Conservation (phyloP, 2,113 vertebrate species). For the Perca flavescens region DNA sequence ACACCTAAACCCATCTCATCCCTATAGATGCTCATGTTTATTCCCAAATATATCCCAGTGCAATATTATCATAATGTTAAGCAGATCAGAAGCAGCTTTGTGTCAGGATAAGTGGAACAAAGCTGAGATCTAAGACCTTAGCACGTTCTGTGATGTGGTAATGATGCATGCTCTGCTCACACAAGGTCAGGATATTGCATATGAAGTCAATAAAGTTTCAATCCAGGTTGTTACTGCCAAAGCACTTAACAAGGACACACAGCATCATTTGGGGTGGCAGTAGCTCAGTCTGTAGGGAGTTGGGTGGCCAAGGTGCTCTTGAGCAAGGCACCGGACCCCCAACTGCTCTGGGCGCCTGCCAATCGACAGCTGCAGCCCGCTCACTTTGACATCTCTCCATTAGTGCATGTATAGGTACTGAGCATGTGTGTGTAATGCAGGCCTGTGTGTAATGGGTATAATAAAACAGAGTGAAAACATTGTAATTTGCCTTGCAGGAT, state of each 20-base stretch:
- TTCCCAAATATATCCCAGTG: slow-evolving; percentile 44
- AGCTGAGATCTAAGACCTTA: slow-evolving; percentile 22
- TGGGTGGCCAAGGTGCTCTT: too few species aligned
- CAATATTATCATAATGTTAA: slow-evolving; percentile 53
- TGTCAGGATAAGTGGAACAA: slow-evolving; percentile 40
- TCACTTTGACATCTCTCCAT: too few species aligned
- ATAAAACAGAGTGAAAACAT: too few species aligned
- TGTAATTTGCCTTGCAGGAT: too few species aligned
- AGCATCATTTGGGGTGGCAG: too few species aligned
- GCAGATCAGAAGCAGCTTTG: slow-evolving; percentile 58
- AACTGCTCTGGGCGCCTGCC: too few species aligned
- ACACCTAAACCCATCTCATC: slow-evolving; percentile 61
- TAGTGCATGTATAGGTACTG: too few species aligned
- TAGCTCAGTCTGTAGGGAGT: too few species aligned
- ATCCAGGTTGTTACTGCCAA: not conserved
- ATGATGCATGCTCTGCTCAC: slow-evolving; percentile 8
- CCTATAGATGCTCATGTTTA: slow-evolving; percentile 58
- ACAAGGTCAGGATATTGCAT: slow-evolving; percentile 16
- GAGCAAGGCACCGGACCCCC: too few species aligned
- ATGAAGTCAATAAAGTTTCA: slow-evolving; percentile 18
- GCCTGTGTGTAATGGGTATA: too few species aligned
- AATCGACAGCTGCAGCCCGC: too few species aligned
- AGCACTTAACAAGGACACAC: slow-evolving; percentile 14
- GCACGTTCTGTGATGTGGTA: slow-evolving; percentile 21
- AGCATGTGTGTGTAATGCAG: too few species aligned